Evolutionary conservation across 1,140 invertebrate genomes (phyloP).

Genomic region (Drosophila subpulchrella): DNA sequence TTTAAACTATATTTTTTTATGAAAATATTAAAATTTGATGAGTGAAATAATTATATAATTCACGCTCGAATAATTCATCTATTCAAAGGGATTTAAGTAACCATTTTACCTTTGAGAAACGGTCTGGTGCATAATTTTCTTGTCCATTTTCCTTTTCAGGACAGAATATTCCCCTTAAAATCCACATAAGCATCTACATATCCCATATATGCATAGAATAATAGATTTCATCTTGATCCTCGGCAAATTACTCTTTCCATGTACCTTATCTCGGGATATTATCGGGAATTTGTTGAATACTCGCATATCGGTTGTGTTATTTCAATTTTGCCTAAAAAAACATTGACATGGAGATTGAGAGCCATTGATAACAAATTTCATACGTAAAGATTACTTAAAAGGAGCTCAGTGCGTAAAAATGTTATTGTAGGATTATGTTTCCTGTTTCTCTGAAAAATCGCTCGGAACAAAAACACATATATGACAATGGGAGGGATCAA

Average conservation of each 20-base stretch:
- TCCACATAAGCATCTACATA: constrained; percentile 15
- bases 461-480: constrained; percentile 29
- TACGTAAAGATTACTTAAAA: constrained; percentile 74
- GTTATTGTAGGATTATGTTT: constrained; percentile 75
- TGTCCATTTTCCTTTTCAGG: not conserved
- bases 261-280: constrained; percentile 45
- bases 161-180: constrained; percentile 19
- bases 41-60: too few relatives aligned
- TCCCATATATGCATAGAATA: constrained; percentile 27
- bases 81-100: not conserved
- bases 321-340: constrained; percentile 65
- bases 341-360: constrained; percentile 47
- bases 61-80: not conserved
- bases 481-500: constrained; percentile 59
- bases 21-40: too few relatives aligned
- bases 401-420: constrained; percentile 64
- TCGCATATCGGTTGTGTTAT: constrained; percentile 44
- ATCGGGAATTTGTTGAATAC: constrained; percentile 49
- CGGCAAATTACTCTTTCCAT: constrained; percentile 32
- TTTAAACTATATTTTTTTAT: too few relatives aligned
- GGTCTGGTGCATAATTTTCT: not conserved
- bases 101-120: not conserved
- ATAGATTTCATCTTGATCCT: constrained; percentile 32
- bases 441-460: constrained; percentile 55
- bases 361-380: constrained; percentile 75